Base-by-base conservation (phyloP, 2,113 vertebrate species). In the Sphyrna mokarran region DNA sequence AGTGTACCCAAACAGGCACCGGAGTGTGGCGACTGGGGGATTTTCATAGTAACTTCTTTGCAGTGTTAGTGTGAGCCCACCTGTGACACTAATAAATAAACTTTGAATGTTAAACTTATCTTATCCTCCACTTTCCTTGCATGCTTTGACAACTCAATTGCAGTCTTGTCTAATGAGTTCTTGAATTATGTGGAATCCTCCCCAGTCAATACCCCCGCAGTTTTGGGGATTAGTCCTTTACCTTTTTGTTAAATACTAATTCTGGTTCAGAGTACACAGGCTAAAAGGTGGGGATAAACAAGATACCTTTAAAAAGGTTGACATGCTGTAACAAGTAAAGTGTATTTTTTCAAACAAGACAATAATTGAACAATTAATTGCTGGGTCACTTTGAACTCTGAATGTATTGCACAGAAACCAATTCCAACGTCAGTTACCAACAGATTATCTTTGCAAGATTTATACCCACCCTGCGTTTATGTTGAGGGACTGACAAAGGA, bases 301-400 rank as follows among this genome's bases (percentile, higher is more conserved):
- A 40, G 37, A 90, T 26, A 14, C 10, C 87, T 87, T 33, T 16
- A 16, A 61, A 76, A 58, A 61, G 87, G 54, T 3, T 14, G 26
- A n/a, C 48, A 61, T 90, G 87, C 26, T 61, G 3, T 58, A 26
- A 90, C 43, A 83, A 40, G 78, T 20, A 4, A 37, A 40, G 37
- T 40, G 37, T 40, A 83, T 40, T 40, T 83, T 48, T 40, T 83
- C 13, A 20, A 83, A 83, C 78, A 16, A 83, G 78, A 83, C 78
- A 40, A 83, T 90, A 94, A 68, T 69, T 40, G 69, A 69, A 69
- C 23, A 23, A 68, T 69, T 8, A 68, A 69, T 40, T 23, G 11
- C 13, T 40, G 20, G 54, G 91, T 94, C 63, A 94, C 48, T 94
- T 66, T 94, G 63, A 94, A 40, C 91, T 94, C 66, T 94, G 91